Base-by-base conservation (phyloP, 2,888 invertebrate genomes). In the Dysmachus trigonus region DNA sequence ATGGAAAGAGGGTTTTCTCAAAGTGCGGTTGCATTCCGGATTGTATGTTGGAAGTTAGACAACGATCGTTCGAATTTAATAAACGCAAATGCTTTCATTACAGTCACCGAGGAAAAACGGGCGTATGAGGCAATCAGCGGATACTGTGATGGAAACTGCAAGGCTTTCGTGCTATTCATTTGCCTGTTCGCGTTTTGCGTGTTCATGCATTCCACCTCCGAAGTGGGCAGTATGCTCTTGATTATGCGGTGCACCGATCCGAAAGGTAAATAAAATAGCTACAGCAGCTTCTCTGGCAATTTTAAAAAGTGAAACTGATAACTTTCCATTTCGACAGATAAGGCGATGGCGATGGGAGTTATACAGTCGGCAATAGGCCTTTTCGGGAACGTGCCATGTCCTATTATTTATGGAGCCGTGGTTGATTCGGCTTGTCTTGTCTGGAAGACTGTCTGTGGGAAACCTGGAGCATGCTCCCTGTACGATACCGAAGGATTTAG, bases 321-420 rank as follows among this genome's bases (percentile, higher is more conserved):
- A 62, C 62, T 62, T 62, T 62, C 62, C 62, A 31, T 62, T 82
- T 62, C 30, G 10, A 51, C 90, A 93, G 98, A 98, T 91, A 98
- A 98, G 92, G 97, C 98, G 85, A 97, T 98, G 97, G 98, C 98
- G 87, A 94, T 98, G 92, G 98, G 98, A 35, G 95, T 98, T 90
- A 97, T 98, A 91, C 97, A 97, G 92, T 97, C 97, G 92, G 97
- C 98, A 86, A 97, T 98, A 88, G 98, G 98, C 86, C 94, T 98
- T 88, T 97, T 98, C 92, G 98, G 97, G 89, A 98, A 98, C 92
- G 97, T 98, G 90, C 98, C 98, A 89, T 98, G 98, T 92, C 97
- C 98, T n/a, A 97, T 98, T 89, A 95, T 98, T 89, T 98, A 98
- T 92, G 98, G 98, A 87, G 96, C 97, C 72, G 97, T 98, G 4